These are phyloP conservation scores for Charanyca ferruginea DNA, from an alignment of 2,888 invertebrate species.

Conservation along the genomic window DNA sequence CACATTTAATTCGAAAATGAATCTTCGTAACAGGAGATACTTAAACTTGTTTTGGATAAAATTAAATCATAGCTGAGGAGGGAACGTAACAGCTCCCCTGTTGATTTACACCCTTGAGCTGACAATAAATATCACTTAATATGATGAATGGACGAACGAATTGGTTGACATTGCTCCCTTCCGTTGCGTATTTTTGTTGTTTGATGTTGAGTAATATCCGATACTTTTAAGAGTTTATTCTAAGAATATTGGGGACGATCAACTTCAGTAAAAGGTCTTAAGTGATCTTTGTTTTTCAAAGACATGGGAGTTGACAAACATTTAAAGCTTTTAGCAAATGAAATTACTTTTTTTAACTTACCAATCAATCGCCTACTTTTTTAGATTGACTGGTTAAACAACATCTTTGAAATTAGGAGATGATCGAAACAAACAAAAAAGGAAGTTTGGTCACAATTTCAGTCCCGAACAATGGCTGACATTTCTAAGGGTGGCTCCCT, in stretches of 20 bases:
- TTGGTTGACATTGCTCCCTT: conserved; percentile 74
- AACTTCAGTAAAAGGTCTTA: neutral
- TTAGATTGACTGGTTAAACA: neutral
- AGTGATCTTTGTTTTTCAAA: neutral
- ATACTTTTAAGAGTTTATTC: conserved; percentile 23
- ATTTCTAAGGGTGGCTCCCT: conserved; percentile 1
- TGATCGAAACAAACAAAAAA: neutral
- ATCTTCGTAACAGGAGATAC: conserved; percentile 18
- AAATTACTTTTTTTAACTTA: neutral
- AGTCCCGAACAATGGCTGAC: neutral
- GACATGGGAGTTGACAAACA: neutral
- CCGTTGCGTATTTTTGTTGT: conserved; percentile 67
- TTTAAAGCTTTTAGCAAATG: neutral
- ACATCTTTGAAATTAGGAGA: neutral
- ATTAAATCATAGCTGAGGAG: conserved; percentile 45
- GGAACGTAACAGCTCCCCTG: conserved; percentile 34
- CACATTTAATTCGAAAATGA: conserved; percentile 2
- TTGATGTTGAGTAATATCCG: conserved; percentile 45
- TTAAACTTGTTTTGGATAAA: conserved; percentile 32
- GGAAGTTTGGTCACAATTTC: conserved; percentile 6
- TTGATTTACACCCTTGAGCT: conserved; percentile 57
- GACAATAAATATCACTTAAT: conserved; percentile 79
- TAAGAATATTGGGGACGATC: conserved; percentile 14
- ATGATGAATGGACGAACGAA: conserved; percentile 74
- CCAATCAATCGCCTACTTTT: neutral